These are phyloP conservation scores for Heliconius cydno DNA, from an alignment of 2,888 invertebrate species.

Conservation along the genomic window DNA sequence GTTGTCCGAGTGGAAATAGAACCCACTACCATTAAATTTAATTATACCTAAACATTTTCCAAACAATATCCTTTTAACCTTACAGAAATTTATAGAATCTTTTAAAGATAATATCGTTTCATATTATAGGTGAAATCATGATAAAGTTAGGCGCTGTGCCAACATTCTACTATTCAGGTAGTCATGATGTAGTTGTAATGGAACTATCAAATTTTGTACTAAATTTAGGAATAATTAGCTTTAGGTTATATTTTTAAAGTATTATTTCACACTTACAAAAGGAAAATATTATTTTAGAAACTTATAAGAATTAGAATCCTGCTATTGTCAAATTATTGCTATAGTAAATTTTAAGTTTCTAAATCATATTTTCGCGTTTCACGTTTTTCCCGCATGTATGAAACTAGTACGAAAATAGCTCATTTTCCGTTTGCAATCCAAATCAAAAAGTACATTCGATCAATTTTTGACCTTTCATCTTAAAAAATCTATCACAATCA, in stretches of 20 bases:
- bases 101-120: constrained; percentile 17
- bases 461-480: neutral
- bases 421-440: neutral
- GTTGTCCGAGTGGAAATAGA: neutral
- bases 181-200: constrained; percentile 13
- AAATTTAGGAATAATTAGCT: neutral
- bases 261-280: neutral
- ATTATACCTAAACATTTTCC: neutral
- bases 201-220: neutral
- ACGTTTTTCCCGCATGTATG: no score
- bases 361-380: no score
- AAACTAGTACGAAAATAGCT: no score
- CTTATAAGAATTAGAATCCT: neutral
- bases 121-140: constrained; percentile 17
- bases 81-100: neutral
- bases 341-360: no score
- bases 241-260: neutral
- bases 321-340: neutral
- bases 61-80: neutral
- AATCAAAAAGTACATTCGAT: neutral
- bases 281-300: neutral
- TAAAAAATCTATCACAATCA: neutral
- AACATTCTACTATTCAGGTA: constrained; percentile 20
- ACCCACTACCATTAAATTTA: neutral
- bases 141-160: constrained; percentile 9